phyloP scores from a whole-genome alignment of 2,888 invertebrate genomes.

The Carabus problematicus region DNA sequence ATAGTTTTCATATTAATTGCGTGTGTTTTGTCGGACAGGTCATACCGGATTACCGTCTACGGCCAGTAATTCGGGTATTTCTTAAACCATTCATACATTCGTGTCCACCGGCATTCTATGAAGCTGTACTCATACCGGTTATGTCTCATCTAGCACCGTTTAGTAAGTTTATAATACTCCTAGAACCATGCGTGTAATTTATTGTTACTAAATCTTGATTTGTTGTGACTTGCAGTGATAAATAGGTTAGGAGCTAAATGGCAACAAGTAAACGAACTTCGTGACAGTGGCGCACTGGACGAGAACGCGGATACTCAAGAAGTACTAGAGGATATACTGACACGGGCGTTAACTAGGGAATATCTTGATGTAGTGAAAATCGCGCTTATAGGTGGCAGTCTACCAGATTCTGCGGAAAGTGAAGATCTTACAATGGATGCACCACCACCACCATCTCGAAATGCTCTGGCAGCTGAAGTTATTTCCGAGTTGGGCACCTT shows the following conservation, averaged over 20 bases:
- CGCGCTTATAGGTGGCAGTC: constrained; percentile 74
- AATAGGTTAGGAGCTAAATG: constrained; percentile 76
- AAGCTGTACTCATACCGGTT: constrained; percentile 78
- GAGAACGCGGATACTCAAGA: constrained; percentile 82
- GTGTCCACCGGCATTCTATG: constrained; percentile 84
- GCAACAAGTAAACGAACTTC: constrained; percentile 78
- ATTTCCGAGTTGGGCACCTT: constrained; percentile 83
- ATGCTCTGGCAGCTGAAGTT: constrained; percentile 70
- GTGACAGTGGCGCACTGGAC: constrained; percentile 78
- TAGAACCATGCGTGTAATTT: not conserved
- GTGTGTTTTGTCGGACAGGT: constrained; percentile 60
- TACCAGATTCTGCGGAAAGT: constrained; percentile 68
- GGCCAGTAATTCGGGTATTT: constrained; percentile 83
- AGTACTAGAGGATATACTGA: constrained; percentile 84
- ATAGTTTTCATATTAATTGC: not conserved
- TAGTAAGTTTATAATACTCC: constrained; percentile 65
- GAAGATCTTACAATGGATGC: constrained; percentile 77
- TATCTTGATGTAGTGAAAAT: constrained; percentile 83
- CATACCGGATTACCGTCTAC: constrained; percentile 85
- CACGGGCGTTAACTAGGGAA: constrained; percentile 85
- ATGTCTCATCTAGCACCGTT: constrained; percentile 79
- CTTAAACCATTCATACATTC: constrained; percentile 85
- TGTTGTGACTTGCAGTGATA: constrained; percentile 63
- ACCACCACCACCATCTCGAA: constrained; percentile 61
- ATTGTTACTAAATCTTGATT: constrained; percentile 19